phyloP scores from a whole-genome alignment of 2,797 vertebrate species.

The Tinamus major region DNA sequence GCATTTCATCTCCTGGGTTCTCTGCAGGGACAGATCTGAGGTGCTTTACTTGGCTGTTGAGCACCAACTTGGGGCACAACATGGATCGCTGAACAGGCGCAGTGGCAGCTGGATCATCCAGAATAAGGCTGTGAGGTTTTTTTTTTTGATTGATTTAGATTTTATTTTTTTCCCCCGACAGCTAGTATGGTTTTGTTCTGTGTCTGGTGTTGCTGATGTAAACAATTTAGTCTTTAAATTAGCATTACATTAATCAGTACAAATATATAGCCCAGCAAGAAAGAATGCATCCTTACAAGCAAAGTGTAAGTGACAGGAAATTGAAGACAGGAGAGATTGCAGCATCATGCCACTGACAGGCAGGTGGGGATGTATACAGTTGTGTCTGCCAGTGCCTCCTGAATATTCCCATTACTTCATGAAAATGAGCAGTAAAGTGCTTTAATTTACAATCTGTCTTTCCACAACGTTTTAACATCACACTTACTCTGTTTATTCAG shows the following conservation, averaged over 20 bases:
- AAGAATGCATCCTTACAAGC: background rate
- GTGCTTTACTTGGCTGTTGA: background rate
- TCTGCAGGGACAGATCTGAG: background rate
- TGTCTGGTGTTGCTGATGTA: background rate
- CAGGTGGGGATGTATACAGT: background rate
- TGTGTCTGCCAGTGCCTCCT: background rate
- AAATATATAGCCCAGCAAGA: background rate
- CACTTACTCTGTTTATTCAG: conserved; percentile 16
- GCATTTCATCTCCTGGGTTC: background rate
- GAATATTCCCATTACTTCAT: background rate
- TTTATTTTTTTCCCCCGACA: background rate
- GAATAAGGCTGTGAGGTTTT: background rate
- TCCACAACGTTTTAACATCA: background rate
- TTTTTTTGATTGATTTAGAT: background rate
- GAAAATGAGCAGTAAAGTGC: conserved; percentile 17
- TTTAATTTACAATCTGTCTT: conserved; percentile 30
- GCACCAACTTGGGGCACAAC: background rate
- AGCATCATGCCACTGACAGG: background rate
- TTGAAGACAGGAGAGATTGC: background rate
- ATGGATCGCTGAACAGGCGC: background rate
- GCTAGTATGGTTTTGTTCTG: background rate
- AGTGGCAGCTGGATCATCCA: background rate
- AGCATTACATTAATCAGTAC: background rate
- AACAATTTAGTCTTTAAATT: background rate
- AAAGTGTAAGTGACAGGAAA: background rate